Evolutionary conservation across 2,888 invertebrate genomes (phyloP), one percentile per base, ranked within the genome.

Genomic region (Ichneumoninae sp.): DNA sequence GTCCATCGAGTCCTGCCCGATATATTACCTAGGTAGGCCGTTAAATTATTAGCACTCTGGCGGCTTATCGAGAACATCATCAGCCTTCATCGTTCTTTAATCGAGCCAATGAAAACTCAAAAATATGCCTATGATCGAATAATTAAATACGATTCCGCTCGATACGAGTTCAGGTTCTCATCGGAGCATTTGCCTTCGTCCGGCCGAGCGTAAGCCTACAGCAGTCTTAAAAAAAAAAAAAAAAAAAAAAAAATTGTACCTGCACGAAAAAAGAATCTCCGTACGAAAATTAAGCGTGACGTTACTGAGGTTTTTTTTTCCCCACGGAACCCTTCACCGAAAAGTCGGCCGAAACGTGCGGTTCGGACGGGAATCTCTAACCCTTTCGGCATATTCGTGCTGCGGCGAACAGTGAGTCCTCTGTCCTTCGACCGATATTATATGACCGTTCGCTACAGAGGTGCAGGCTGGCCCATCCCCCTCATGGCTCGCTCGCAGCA

Each of bases 351-450:
- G 79, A 76, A 85, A 83, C 85, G 80, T 80, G 83, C 71, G 79
- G 47, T 80, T 80, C 76, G 63, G 47, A 68, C 83, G 68, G 19
- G 66, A 40, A 71, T 73, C 52, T 47, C 71, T 83, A 89, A 90
- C 90, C 88, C 89, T 91, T 91, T 89, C 85, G 86, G 85, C 85
- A 85, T 86, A 85, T 85, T 79, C 86, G 86, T 88, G 89, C 88
- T 85, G 65, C 87, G 87, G 83, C 85, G 85, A 90, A 91, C 89
- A 90, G 87, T 88, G 83, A 87, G 88, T 85, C 88, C 88, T 88
- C 89, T 91, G 91, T 92, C 89, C 91, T 89, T 89, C 86, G 70
- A 80, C 75, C 76, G 60, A 80, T 78, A 73, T 85, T 83, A 87
- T 86, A 85, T 83, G 86, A 84, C 81, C 84, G 83, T 30, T 81